These are phyloP conservation scores for Nesogale talazaci DNA, from an alignment of 2,113 vertebrate species.

Conservation along the genomic window DNA sequence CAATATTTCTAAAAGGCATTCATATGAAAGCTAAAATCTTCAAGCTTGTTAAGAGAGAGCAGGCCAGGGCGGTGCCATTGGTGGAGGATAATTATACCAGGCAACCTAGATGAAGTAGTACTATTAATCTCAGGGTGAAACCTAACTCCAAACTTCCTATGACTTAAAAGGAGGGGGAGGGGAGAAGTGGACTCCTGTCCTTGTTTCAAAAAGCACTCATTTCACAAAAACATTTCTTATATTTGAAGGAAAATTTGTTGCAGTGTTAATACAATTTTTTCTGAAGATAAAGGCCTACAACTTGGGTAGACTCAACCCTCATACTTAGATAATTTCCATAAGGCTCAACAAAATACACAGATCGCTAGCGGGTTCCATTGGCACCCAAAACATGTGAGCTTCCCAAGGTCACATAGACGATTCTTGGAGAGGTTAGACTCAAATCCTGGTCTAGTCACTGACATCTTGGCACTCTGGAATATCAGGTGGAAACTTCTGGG, in stretches of 20 bases:
- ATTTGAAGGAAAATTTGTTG: no score
- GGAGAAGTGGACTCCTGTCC: background rate
- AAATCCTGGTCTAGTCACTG: background rate
- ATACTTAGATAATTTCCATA: no score
- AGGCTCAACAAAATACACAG: no score
- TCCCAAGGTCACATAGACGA: background rate
- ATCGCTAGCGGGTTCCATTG: no score
- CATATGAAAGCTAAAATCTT: constrained; percentile 46
- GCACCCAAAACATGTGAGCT: no score
- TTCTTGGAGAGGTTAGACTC: background rate
- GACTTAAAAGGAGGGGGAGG: background rate
- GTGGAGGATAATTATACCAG: background rate
- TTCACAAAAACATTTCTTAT: background rate
- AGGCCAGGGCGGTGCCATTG: background rate
- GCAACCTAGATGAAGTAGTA: constrained; percentile 4
- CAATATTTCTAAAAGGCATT: background rate
- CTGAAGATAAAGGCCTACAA: no score
- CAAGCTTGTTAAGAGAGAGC: background rate
- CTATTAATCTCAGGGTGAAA: background rate
- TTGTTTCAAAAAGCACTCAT: background rate
- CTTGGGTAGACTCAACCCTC: no score
- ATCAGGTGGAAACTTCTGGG: no score
- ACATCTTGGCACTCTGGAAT: background rate
- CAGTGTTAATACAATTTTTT: no score
- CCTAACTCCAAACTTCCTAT: background rate